Base-by-base conservation (phyloP, 2,113 vertebrate species). In the Bos indicus region DNA sequence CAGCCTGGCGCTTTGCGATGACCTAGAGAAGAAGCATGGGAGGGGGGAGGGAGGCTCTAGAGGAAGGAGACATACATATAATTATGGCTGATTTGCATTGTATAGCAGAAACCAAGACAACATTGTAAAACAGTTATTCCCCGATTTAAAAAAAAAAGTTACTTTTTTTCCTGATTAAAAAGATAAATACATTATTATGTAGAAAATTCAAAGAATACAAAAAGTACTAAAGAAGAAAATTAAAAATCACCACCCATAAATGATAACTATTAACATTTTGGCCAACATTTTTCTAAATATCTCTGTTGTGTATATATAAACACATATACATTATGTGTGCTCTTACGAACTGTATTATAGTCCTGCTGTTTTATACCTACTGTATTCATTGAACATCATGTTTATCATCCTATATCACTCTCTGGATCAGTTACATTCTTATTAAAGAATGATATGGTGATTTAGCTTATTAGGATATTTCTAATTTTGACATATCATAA, bases 151-250 rank as follows among this genome's bases (percentile, higher is more conserved):
- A 71, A 71, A 64, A 71, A 71, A 71, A 71, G n/a, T 40, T 23
- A 40, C n/a, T 71, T 95, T 95, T 71, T 90, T 43, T 59, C 26
- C 56, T 81, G n/a, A 82, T 92, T 96, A 67, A 86, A 83, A 90
- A 91, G 15, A 21, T 57, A 84, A 59, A 19, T 43, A 57, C 28
- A 86, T 92, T 88, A 64, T 82, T 62, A 40, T 30, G 11, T 93
- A 91, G 51, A 86, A 97, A 88, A 77, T 91, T 62, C 7, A 59
- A 67, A 33, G 33, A 94, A 52, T 80, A 56, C 21, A 62, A 33
- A 90, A 86, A 81, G 19, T 51, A 82, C 77, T 64, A 62, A 90
- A 87, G 56, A 94, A 88, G 33, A 77, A 90, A 62, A 67, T 54
- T 56, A 95, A 88, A 97, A 62, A 71, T 56, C 21, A 33, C 12